A percentile compares a stretch with the other conserved stretches of the same genome.
phyloP scores from a whole-genome alignment of 2,113 vertebrate species.

The Mola mola region DNA sequence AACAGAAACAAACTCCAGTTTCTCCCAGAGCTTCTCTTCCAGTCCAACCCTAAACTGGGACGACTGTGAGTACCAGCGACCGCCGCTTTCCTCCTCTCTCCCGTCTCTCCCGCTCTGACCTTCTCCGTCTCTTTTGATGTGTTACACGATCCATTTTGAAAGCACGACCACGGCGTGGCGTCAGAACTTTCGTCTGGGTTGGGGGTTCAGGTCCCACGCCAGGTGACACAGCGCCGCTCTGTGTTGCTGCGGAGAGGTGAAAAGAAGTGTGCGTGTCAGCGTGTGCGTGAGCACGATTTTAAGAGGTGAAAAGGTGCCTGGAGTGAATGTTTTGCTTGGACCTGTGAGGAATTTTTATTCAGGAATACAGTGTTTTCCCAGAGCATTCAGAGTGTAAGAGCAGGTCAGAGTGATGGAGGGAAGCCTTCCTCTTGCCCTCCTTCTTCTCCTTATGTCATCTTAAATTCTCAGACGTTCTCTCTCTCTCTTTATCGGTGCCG shows the following conservation, averaged over 20 bases:
- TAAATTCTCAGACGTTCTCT: slow-evolving; percentile 50
- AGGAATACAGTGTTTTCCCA: slow-evolving; percentile 68
- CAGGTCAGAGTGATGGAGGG: slow-evolving; percentile 57
- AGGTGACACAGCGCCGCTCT: slow-evolving; percentile 66
- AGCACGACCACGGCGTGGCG: slow-evolving; percentile 53
- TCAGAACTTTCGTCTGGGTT: slow-evolving; percentile 50
- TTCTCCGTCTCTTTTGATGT: slow-evolving; percentile 57
- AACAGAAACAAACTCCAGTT: slow-evolving; percentile 97
- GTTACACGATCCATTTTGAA: slow-evolving; percentile 62
- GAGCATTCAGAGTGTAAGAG: slow-evolving; percentile 52
- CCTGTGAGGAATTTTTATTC: slow-evolving; percentile 65
- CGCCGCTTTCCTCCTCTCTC: slow-evolving; percentile 17
- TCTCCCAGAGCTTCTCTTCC: slow-evolving; percentile 97
- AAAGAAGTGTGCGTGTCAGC: slow-evolving; percentile 26
- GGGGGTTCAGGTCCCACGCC: slow-evolving; percentile 58
- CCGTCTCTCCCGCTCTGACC: slow-evolving; percentile 4
- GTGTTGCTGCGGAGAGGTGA: slow-evolving; percentile 59
- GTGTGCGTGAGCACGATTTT: slow-evolving; percentile 25
- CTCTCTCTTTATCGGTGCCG: slow-evolving; percentile 9
- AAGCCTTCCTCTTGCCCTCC: slow-evolving; percentile 46
- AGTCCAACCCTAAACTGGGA: slow-evolving; percentile 94
- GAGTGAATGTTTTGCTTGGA: slow-evolving; percentile 78
- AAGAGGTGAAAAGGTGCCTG: slow-evolving; percentile 70
- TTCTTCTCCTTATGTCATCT: slow-evolving; percentile 46
- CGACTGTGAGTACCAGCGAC: slow-evolving; percentile 95